Percentiles rank a stretch among this genome's conserved stretches.
Conservation (phyloP, 2,888 invertebrate species). For the Gerris lacustris region DNA sequence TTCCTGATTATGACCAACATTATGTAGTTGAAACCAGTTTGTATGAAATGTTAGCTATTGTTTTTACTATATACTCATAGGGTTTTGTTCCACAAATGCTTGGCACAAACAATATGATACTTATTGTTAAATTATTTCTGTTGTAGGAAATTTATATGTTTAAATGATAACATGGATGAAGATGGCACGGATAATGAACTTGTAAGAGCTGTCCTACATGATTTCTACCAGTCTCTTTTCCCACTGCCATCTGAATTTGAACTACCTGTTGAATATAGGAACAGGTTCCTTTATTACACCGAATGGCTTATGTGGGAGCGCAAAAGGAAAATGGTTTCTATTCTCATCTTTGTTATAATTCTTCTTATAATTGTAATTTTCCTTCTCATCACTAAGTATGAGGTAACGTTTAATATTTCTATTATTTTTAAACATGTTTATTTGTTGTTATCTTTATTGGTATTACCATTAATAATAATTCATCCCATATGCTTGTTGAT, state of each 20-base stretch:
- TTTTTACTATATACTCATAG: too few species aligned
- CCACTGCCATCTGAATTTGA: slow-evolving; percentile 61
- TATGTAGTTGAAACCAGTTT: too few species aligned
- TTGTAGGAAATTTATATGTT: slow-evolving; percentile 63
- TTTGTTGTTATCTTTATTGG: too few species aligned
- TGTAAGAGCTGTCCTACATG: slow-evolving; percentile 54
- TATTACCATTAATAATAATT: too few species aligned
- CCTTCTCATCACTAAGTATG: slow-evolving; percentile 10
- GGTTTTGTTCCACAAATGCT: too few species aligned
- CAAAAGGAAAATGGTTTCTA: slow-evolving; percentile 7
- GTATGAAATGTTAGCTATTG: too few species aligned
- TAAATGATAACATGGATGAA: slow-evolving; percentile 65
- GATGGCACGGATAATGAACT: slow-evolving; percentile 49
- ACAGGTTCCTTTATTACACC: slow-evolving; percentile 43
- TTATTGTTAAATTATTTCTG: slow-evolving; percentile 10
- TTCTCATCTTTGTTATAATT: slow-evolving; percentile 9
- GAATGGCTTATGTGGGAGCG: slow-evolving; percentile 21
- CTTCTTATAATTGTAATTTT: slow-evolving; percentile 9
- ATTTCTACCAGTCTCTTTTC: slow-evolving; percentile 62
- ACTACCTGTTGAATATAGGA: slow-evolving; percentile 53
- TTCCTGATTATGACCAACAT: too few species aligned
- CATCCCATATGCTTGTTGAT: too few species aligned
- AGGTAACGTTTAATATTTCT: slow-evolving; percentile 9
- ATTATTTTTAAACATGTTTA: too few species aligned
- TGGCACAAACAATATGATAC: not conserved